These are phyloP conservation scores for Etheostoma cragini DNA, from an alignment of 2,113 vertebrate genomes.

Conservation along the genomic window DNA sequence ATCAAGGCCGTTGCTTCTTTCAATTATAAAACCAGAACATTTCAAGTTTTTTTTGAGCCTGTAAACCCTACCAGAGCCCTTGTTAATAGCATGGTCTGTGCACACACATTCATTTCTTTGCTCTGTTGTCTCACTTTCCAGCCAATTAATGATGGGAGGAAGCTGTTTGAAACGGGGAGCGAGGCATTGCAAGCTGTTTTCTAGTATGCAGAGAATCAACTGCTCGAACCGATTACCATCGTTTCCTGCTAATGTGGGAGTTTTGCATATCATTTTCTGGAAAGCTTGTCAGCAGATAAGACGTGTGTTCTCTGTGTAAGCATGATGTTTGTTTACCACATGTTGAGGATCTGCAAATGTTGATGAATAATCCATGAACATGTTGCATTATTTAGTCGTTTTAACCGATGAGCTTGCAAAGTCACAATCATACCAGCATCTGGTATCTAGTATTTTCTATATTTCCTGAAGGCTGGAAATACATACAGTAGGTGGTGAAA, in stretches of 20 bases:
- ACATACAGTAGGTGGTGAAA: background rate
- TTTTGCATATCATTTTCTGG: constrained; percentile 27
- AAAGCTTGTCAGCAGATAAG: constrained; percentile 40
- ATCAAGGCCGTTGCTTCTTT: constrained; percentile 16
- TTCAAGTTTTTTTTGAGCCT: constrained; percentile 15
- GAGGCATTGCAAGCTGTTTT: constrained; percentile 23
- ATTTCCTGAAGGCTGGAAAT: background rate
- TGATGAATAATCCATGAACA: constrained; percentile 62
- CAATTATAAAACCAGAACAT: constrained; percentile 51
- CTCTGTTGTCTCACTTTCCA: constrained; percentile 44
- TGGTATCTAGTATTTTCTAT: background rate
- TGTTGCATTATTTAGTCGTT: constrained; percentile 22
- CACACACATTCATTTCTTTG: constrained; percentile 16
- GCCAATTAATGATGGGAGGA: constrained; percentile 37
- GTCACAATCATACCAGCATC: constrained; percentile 4
- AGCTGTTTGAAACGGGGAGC: background rate
- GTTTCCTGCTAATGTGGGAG: constrained; percentile 28
- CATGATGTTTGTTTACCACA: constrained; percentile 51
- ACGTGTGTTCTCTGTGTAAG: background rate
- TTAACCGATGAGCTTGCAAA: constrained; percentile 22
- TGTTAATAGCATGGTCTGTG: background rate
- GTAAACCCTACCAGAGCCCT: background rate
- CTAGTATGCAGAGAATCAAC: constrained; percentile 35
- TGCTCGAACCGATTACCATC: constrained; percentile 33
- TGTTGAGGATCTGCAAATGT: constrained; percentile 22